Conservation (phyloP, 2,113 vertebrate species). For the Gymnarchus niloticus region DNA sequence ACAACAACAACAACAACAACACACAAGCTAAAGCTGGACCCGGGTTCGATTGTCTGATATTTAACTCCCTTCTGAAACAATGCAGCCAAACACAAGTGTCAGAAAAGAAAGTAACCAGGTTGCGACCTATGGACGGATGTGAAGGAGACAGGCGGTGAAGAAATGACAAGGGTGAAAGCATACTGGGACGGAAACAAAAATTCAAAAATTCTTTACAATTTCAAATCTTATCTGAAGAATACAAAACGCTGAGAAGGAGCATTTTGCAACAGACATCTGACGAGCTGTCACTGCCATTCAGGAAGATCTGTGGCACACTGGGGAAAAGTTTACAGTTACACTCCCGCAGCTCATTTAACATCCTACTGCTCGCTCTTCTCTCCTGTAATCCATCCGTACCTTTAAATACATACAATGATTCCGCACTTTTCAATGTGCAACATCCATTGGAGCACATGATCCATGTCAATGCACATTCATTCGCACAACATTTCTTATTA, state of each 20-base stretch:
- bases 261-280: neutral
- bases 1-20: too few relatives aligned
- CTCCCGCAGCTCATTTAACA: neutral
- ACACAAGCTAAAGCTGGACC: neutral
- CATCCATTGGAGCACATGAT: neutral
- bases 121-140: neutral
- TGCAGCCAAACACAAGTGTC: neutral
- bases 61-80: conserved; percentile 1
- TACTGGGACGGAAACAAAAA: neutral
- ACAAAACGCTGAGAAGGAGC: neutral
- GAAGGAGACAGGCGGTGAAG: neutral
- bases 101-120: neutral
- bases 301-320: too few relatives aligned
- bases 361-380: neutral
- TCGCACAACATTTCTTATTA: neutral
- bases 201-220: neutral
- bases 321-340: neutral
- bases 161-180: conserved; percentile 18
- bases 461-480: neutral
- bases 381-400: neutral
- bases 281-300: neutral
- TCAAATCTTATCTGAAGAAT: conserved; percentile 1
- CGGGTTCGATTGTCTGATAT: neutral
- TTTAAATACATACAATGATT: neutral
- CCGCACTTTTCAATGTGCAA: neutral